phyloP scores from a whole-genome alignment of 2,888 invertebrate genomes.

The Eretmocerus hayati region DNA sequence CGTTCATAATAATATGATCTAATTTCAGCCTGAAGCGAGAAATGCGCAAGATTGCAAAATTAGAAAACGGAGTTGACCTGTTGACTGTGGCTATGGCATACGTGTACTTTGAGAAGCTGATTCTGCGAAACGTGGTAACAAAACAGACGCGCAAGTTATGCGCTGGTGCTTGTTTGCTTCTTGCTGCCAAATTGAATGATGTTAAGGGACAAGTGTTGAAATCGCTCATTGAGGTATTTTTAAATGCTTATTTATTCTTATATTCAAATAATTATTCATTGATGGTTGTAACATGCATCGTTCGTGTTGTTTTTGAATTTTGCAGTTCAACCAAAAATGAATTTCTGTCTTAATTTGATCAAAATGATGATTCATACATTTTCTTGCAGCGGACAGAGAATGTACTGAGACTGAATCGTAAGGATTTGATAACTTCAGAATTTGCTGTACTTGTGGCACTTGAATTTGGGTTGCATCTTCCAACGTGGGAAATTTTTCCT shows the following conservation, averaged over 20 bases:
- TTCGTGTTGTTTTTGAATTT: too few relatives aligned
- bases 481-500: constrained; percentile 85
- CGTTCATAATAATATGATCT: too few relatives aligned
- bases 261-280: too few relatives aligned
- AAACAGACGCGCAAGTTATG: constrained; percentile 93
- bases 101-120: constrained; percentile 97
- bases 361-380: constrained; percentile 2
- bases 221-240: constrained; percentile 81
- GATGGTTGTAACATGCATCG: too few relatives aligned
- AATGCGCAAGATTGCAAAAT: constrained; percentile 85
- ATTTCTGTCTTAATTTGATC: too few relatives aligned
- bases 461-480: constrained; percentile 89
- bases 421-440: constrained; percentile 85
- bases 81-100: constrained; percentile 93
- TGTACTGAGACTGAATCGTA: constrained; percentile 81
- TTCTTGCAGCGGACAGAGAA: constrained; percentile 75
- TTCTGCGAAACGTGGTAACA: constrained; percentile 83
- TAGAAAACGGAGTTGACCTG: constrained; percentile 76
- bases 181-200: constrained; percentile 96
- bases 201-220: constrained; percentile 85
- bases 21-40: constrained; percentile 78
- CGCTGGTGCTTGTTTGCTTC: constrained; percentile 87
- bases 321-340: too few relatives aligned
- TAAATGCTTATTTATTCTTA: too few relatives aligned
- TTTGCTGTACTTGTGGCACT: constrained; percentile 91